Evolutionary conservation across 2,888 invertebrate species (phyloP).

Genomic region (Epistrophe eligans): DNA sequence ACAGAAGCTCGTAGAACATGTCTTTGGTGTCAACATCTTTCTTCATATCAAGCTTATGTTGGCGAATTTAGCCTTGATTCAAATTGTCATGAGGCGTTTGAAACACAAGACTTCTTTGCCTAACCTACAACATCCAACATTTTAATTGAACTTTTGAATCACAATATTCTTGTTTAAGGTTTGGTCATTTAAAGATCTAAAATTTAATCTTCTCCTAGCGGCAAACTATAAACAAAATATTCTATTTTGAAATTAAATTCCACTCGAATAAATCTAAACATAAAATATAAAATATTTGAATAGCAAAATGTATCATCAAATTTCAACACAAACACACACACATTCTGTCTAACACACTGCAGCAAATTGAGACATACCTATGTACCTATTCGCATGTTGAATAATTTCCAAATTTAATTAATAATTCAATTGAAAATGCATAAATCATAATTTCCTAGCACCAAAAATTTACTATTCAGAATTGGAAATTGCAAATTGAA

Average conservation of each 20-base stretch:
- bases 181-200: no score
- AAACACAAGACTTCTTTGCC: no score
- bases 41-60: no score
- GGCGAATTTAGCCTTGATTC: no score
- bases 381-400: neutral
- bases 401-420: conserved; percentile 50
- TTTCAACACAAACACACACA: neutral
- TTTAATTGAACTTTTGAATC: no score
- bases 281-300: neutral
- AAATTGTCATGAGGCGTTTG: no score
- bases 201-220: neutral
- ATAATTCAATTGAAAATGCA: conserved; percentile 59
- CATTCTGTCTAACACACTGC: no score
- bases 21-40: no score
- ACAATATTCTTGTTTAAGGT: no score
- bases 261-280: conserved; percentile 12
- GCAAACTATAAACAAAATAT: neutral
- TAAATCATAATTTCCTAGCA: conserved; percentile 41
- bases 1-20: no score
- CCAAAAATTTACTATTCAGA: conserved; percentile 25
- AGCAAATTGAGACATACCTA: no score
- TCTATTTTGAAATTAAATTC: neutral
- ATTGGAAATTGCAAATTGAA: conserved; percentile 11
- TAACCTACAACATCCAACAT: no score
- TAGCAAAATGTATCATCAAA: conserved; percentile 5